Evolutionary conservation across 2,113 vertebrate species (phyloP).

Genomic region (Corydoras sp.): DNA sequence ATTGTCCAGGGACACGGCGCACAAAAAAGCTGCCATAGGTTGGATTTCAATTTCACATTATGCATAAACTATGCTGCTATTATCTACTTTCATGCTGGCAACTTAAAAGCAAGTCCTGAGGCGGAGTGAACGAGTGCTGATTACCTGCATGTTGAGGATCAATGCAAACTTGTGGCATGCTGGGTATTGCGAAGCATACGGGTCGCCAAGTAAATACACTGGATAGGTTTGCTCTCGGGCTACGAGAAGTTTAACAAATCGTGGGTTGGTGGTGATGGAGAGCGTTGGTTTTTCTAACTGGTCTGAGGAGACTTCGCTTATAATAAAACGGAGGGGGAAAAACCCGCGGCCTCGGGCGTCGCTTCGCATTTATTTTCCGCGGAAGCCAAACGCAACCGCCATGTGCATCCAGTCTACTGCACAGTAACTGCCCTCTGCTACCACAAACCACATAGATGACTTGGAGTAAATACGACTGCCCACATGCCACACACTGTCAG

Average conservation of each 20-base stretch:
- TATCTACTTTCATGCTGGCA: constrained; percentile 2
- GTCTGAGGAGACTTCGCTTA: constrained; percentile 33
- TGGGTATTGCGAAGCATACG: constrained; percentile 7
- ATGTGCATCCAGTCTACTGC: constrained; percentile 21
- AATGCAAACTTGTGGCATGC: constrained; percentile 14
- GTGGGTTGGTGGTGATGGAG: constrained; percentile 27
- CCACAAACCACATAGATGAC: constrained; percentile 5
- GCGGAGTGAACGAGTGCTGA: constrained; percentile 19
- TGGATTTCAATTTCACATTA: neutral
- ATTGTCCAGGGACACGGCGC: no score
- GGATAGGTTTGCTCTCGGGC: neutral
- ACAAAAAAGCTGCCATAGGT: neutral
- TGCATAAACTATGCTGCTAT: neutral
- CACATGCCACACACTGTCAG: neutral
- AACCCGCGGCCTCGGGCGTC: constrained; percentile 44
- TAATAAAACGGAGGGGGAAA: constrained; percentile 32
- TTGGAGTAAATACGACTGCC: neutral
- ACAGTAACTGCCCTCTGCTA: constrained; percentile 8
- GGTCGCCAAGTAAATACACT: neutral
- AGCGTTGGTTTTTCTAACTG: constrained; percentile 33
- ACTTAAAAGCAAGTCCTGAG: neutral
- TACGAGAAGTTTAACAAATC: constrained; percentile 21
- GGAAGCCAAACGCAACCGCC: constrained; percentile 25
- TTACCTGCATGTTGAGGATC: constrained; percentile 10
- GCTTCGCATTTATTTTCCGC: constrained; percentile 33